A percentile compares a stretch with the other conserved stretches of the same genome.
Evolutionary conservation across 2,113 vertebrate species (phyloP).

Genomic region (Lethenteron reissneri): DNA sequence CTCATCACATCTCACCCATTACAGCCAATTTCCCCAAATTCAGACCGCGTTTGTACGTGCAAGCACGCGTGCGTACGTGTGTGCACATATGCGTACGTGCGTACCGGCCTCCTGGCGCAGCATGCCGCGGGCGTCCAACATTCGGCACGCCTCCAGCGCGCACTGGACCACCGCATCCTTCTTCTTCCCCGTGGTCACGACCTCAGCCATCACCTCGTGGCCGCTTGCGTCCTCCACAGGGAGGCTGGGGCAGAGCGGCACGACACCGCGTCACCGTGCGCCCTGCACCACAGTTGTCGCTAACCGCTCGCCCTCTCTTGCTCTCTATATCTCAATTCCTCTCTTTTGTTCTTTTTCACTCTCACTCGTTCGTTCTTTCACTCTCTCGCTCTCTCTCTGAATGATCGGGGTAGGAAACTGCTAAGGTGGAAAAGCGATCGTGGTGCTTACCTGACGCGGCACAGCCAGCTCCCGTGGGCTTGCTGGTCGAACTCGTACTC

Average conservation of each 20-base stretch:
- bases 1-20: too few species aligned
- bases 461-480: conserved; percentile 67
- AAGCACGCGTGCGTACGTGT: too few species aligned
- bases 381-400: too few species aligned
- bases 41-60: too few species aligned
- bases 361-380: too few species aligned
- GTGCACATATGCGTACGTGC: conserved; percentile 1
- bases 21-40: too few species aligned
- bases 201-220: conserved; percentile 69
- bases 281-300: too few species aligned
- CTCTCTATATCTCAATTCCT: too few species aligned
- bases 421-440: conserved; percentile 7
- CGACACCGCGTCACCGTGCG: too few species aligned
- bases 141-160: conserved; percentile 67
- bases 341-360: too few species aligned
- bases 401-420: too few species aligned
- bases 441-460: conserved; percentile 57
- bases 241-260: conserved; percentile 25
- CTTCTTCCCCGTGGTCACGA: conserved; percentile 66
- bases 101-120: conserved; percentile 85
- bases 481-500: conserved; percentile 87
- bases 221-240: conserved; percentile 71
- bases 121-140: conserved; percentile 69
- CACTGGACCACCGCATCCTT: conserved; percentile 72
- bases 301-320: too few species aligned